Evolutionary conservation across 2,888 invertebrate genomes (phyloP).

Genomic region (Thera obeliscata): DNA sequence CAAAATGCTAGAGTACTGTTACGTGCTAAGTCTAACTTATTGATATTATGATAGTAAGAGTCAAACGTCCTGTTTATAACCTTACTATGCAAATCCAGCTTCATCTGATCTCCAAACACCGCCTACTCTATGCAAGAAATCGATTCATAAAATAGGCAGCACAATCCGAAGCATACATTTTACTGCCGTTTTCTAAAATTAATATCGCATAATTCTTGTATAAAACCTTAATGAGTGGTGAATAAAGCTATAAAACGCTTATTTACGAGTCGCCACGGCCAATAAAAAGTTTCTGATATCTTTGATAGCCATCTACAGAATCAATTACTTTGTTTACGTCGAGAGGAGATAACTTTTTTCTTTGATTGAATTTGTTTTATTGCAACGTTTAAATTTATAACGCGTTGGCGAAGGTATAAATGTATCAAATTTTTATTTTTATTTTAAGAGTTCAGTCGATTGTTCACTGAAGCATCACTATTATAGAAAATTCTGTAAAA

Average conservation of each 20-base stretch:
- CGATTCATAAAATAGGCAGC: constrained; percentile 55
- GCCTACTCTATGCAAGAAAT: constrained; percentile 47
- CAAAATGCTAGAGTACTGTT: no score
- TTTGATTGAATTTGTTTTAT: constrained; percentile 47
- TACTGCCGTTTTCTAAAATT: constrained; percentile 76
- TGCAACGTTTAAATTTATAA: constrained; percentile 42
- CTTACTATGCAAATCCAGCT: constrained; percentile 11
- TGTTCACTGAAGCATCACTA: constrained; percentile 4
- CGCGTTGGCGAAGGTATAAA: constrained; percentile 35
- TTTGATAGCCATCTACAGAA: constrained; percentile 60
- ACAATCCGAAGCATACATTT: constrained; percentile 63
- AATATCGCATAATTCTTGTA: constrained; percentile 77
- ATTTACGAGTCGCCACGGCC: constrained; percentile 62
- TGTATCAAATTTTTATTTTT: constrained; percentile 33
- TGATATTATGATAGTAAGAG: background rate
- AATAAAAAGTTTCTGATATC: constrained; percentile 56
- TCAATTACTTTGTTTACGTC: constrained; percentile 68
- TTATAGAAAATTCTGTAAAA: background rate
- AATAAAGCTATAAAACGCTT: constrained; percentile 76
- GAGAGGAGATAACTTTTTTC: constrained; percentile 44
- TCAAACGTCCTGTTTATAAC: background rate
- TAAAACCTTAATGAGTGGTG: constrained; percentile 79
- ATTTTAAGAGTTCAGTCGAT: background rate
- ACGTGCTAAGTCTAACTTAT: background rate
- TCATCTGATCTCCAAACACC: constrained; percentile 22